Conservation (phyloP, 2,888 invertebrate genomes). For the Sisyra nigra region DNA sequence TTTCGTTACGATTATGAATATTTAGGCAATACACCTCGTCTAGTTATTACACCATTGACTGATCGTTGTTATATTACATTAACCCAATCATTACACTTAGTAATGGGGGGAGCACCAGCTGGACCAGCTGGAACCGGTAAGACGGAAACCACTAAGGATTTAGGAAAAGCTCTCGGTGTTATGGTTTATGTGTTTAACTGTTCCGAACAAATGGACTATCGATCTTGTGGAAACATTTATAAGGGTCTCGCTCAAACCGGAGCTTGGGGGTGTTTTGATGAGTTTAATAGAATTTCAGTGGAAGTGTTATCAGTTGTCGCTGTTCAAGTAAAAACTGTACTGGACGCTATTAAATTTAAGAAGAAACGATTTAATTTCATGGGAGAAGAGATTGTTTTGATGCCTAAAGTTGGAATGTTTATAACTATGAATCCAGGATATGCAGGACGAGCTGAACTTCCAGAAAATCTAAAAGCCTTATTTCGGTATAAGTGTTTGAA, state of each 20-base stretch:
- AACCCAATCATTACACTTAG: slow-evolving; percentile 78
- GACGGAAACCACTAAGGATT: slow-evolving; percentile 92
- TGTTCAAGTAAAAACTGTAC: slow-evolving; percentile 75
- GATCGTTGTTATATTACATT: slow-evolving; percentile 92
- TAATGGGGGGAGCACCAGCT: slow-evolving; percentile 93
- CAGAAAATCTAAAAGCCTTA: slow-evolving; percentile 60
- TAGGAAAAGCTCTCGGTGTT: slow-evolving; percentile 83
- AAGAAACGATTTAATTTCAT: slow-evolving; percentile 70
- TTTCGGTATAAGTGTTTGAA: slow-evolving; percentile 29
- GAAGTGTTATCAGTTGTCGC: slow-evolving; percentile 92
- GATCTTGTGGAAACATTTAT: slow-evolving; percentile 83
- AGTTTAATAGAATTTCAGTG: slow-evolving; percentile 88
- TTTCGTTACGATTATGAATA: slow-evolving; percentile 89
- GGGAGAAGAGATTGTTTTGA: slow-evolving; percentile 63
- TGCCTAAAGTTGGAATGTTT: slow-evolving; percentile 74
- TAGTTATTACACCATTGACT: slow-evolving; percentile 88
- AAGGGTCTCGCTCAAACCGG: slow-evolving; percentile 92
- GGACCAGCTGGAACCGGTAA: slow-evolving; percentile 94
- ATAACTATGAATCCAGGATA: slow-evolving; percentile 97
- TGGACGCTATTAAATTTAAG: slow-evolving; percentile 74
- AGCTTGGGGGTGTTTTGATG: slow-evolving; percentile 95
- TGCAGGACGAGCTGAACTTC: slow-evolving; percentile 78
- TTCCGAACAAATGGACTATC: slow-evolving; percentile 91
- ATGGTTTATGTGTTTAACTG: slow-evolving; percentile 98
- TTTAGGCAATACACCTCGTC: slow-evolving; percentile 80